Evolutionary conservation across 2,113 vertebrate genomes (phyloP).

Genomic region (Ceyx margarethae): DNA sequence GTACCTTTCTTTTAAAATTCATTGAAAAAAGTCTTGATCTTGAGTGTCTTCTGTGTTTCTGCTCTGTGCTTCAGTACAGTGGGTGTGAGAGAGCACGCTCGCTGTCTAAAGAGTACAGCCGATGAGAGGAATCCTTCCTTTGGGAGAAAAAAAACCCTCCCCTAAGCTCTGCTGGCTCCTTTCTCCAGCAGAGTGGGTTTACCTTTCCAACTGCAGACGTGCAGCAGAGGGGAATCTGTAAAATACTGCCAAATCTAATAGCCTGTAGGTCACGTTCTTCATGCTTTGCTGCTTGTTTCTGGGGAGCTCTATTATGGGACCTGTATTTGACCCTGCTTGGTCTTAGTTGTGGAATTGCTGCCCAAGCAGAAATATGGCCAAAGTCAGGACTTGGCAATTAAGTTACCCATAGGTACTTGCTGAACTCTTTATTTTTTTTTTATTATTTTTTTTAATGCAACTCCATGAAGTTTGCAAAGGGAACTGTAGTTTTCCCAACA

Average conservation of each 20-base stretch:
- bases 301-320: neutral
- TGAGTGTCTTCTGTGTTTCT: neutral
- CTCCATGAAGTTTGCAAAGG: neutral
- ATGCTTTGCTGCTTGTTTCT: neutral
- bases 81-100: neutral
- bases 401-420: neutral
- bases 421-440: neutral
- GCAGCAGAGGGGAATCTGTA: neutral
- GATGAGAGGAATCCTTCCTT: neutral
- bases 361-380: neutral
- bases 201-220: neutral
- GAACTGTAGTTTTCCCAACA: neutral
- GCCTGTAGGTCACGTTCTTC: accelerated
- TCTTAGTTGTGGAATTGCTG: neutral
- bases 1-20: neutral
- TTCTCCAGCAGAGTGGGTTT: neutral
- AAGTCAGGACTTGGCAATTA: neutral
- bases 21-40: neutral
- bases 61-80: neutral
- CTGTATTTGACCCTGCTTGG: neutral
- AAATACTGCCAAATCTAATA: neutral
- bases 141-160: too few relatives aligned
- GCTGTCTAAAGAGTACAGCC: neutral
- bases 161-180: neutral
- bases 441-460: neutral